Conservation (phyloP, 1,140 invertebrate species). For the Calycopis cecrops region DNA sequence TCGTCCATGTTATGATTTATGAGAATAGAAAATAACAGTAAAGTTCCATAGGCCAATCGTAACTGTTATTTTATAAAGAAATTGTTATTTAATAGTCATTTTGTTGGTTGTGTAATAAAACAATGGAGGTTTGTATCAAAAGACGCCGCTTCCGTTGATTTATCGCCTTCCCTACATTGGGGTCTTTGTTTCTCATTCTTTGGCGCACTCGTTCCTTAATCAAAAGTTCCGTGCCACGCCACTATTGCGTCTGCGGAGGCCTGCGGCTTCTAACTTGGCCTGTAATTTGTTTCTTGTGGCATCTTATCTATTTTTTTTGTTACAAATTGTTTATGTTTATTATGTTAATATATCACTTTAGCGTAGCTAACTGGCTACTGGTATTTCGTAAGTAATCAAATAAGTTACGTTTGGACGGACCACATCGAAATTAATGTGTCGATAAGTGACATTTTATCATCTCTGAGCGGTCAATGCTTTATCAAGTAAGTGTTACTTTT, state of each 20-base stretch:
- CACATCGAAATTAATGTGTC: too few relatives aligned
- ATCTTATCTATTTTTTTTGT: too few relatives aligned
- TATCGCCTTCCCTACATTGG: slow-evolving; percentile 45
- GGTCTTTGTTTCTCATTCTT: slow-evolving; percentile 42
- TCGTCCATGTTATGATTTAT: slow-evolving; percentile 19
- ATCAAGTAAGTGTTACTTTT: too few relatives aligned
- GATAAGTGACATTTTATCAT: too few relatives aligned
- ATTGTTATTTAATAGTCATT: slow-evolving; percentile 15
- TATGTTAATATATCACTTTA: too few relatives aligned
- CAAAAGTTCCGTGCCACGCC: slow-evolving; percentile 33
- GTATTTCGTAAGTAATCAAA: too few relatives aligned
- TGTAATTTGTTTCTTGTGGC: neutral
- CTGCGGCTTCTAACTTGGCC: neutral
- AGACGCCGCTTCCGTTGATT: slow-evolving; percentile 53
- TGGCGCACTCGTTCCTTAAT: slow-evolving; percentile 38
- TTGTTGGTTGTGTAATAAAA: slow-evolving; percentile 39
- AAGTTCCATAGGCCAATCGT: too few relatives aligned
- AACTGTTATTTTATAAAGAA: too few relatives aligned
- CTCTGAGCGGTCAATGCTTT: too few relatives aligned
- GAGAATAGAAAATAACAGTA: neutral
- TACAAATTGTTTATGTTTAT: too few relatives aligned
- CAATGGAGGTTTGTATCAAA: slow-evolving; percentile 49
- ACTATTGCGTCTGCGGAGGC: neutral
- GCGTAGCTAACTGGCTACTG: too few relatives aligned
- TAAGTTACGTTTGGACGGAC: too few relatives aligned